Percentiles rank a stretch among this genome's conserved stretches.
Evolutionary conservation across 2,797 vertebrate genomes (phyloP).

Genomic region (Manis javanica): DNA sequence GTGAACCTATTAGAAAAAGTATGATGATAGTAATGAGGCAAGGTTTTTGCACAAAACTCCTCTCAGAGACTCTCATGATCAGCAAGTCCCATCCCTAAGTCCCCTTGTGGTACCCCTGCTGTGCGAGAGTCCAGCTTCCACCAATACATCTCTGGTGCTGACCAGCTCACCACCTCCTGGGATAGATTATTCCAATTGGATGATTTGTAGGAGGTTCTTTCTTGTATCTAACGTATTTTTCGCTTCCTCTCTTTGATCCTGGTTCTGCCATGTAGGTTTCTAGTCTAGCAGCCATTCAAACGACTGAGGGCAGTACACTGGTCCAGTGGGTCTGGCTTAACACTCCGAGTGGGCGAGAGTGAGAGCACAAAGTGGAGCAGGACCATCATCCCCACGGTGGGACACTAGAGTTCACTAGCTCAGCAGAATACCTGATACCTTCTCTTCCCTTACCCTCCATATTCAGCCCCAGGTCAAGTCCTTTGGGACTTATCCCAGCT

Average conservation of each 20-base stretch:
- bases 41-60: neutral
- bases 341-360: neutral
- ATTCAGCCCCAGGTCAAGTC: neutral
- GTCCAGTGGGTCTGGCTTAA: neutral
- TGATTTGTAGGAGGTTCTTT: neutral
- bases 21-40: neutral
- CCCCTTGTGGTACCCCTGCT: neutral
- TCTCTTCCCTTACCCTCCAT: neutral
- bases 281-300: neutral
- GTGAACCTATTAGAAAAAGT: neutral
- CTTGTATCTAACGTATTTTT: neutral
- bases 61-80: neutral
- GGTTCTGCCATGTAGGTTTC: neutral
- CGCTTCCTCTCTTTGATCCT: constrained; percentile 5
- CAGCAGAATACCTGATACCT: neutral
- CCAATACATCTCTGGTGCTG: neutral
- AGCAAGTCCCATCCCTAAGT: neutral
- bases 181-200: neutral
- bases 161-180: neutral
- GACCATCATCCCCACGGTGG: neutral
- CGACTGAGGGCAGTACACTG: neutral
- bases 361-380: neutral
- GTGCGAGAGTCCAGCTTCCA: neutral
- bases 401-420: neutral
- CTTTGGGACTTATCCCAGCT: neutral